Conservation (phyloP, 1,140 invertebrate genomes). For the Microplitis demolitor region DNA sequence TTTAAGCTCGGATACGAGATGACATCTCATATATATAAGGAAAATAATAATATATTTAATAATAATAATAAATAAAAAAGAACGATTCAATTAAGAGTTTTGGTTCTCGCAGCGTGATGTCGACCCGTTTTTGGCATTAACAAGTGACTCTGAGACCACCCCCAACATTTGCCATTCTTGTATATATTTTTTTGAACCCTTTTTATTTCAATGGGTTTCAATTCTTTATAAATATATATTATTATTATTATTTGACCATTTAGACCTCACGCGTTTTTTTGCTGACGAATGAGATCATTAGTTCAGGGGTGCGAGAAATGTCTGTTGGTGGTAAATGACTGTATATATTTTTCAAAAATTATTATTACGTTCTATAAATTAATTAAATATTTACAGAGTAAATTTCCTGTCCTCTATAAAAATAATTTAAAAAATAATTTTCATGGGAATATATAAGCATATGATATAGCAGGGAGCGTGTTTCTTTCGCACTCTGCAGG, state of each 20-base stretch:
- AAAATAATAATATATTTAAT: neutral
- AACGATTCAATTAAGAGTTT: conserved; percentile 54
- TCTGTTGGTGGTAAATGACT: conserved; percentile 34
- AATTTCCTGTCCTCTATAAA: too few species aligned
- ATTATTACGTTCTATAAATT: neutral
- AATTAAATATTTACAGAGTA: neutral
- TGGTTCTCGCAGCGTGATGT: conserved; percentile 51
- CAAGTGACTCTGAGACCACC: conserved; percentile 35
- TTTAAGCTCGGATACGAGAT: too few species aligned
- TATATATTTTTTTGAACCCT: neutral
- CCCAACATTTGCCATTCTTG: conserved; percentile 22
- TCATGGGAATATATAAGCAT: neutral
- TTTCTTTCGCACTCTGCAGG: neutral
- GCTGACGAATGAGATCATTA: conserved; percentile 48
- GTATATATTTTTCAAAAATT: conserved; percentile 10
- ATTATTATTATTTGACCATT: too few species aligned
- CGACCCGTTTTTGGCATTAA: conserved; percentile 16
- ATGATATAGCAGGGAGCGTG: neutral
- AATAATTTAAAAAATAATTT: neutral
- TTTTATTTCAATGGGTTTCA: neutral
- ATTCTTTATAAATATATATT: too few species aligned
- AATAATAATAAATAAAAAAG: conserved; percentile 52
- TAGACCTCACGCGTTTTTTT: conserved; percentile 19
- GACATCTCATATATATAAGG: too few species aligned
- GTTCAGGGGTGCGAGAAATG: conserved; percentile 35